These are phyloP conservation scores for Myopa tessellatipennis DNA, from an alignment of 2,888 invertebrate genomes.

Conservation along the genomic window DNA sequence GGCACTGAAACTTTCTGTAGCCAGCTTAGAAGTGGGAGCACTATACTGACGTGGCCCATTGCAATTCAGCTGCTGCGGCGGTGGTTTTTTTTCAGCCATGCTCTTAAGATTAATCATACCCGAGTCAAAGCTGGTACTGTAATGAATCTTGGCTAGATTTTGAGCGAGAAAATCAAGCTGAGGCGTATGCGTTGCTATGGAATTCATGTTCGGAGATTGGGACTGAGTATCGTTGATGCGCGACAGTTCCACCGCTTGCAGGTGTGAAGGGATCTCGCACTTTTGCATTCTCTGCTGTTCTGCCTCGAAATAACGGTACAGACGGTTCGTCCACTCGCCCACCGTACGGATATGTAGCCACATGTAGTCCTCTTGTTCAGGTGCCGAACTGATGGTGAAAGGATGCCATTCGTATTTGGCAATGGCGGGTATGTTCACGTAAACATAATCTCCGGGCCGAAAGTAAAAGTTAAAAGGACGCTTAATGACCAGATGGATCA, in stretches of 20 bases:
- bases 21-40: conserved; percentile 53
- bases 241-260: conserved; percentile 57
- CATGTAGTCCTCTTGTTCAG: conserved; percentile 91
- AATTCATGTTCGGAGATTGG: conserved; percentile 33
- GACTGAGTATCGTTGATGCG: conserved; percentile 51
- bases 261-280: conserved; percentile 70
- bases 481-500: conserved; percentile 90
- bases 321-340: conserved; percentile 92
- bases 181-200: conserved; percentile 52
- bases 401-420: conserved; percentile 97
- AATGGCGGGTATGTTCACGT: conserved; percentile 90
- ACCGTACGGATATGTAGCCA: conserved; percentile 94
- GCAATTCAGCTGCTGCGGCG: conserved; percentile 34
- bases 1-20: conserved; percentile 47
- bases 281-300: conserved; percentile 82
- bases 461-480: conserved; percentile 88
- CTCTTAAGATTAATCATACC: conserved; percentile 16
- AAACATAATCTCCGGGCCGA: conserved; percentile 93
- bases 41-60: conserved; percentile 58
- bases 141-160: conserved; percentile 57
- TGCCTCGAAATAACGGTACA: conserved; percentile 86
- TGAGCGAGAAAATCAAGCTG: conserved; percentile 64
- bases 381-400: conserved; percentile 95
- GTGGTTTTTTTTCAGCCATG: conserved; percentile 26
- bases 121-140: conserved; percentile 54